Conservation (phyloP, 2,888 invertebrate genomes). For the Tridacna crocea region DNA sequence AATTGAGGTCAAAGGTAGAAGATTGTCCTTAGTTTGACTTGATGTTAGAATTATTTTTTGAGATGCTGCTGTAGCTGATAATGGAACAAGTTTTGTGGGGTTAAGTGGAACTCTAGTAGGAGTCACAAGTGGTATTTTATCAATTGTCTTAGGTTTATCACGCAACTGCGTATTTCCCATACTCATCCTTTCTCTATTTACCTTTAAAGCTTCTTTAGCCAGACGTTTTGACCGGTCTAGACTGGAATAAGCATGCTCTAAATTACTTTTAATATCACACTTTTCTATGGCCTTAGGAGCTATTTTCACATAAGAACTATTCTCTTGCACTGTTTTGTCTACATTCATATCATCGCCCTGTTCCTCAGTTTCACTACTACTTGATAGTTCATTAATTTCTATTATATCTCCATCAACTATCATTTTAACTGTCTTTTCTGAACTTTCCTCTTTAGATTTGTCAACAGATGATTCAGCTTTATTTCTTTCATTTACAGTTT, state of each 20-base stretch:
- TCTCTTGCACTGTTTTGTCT: not conserved
- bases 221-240: not conserved
- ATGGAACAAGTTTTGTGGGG: no score
- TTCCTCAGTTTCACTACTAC: not conserved
- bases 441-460: not conserved
- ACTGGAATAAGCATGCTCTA: not conserved
- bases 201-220: not conserved
- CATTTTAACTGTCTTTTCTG: not conserved
- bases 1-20: no score
- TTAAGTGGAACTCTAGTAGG: no score
- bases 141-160: no score
- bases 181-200: not conserved
- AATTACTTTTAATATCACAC: not conserved
- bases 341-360: not conserved
- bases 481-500: not conserved
- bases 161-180: no score
- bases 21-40: no score
- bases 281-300: not conserved
- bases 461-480: not conserved
- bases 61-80: no score
- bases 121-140: no score
- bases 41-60: no score
- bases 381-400: slow-evolving; percentile 16
- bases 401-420: slow-evolving; percentile 15
- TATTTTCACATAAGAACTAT: not conserved